Percentiles rank a stretch among this genome's conserved stretches.
Evolutionary conservation across 37 sponge, comb jelly and placozoan species (phyloP).

Genomic region (Chondrilla cf. caribensis): DNA sequence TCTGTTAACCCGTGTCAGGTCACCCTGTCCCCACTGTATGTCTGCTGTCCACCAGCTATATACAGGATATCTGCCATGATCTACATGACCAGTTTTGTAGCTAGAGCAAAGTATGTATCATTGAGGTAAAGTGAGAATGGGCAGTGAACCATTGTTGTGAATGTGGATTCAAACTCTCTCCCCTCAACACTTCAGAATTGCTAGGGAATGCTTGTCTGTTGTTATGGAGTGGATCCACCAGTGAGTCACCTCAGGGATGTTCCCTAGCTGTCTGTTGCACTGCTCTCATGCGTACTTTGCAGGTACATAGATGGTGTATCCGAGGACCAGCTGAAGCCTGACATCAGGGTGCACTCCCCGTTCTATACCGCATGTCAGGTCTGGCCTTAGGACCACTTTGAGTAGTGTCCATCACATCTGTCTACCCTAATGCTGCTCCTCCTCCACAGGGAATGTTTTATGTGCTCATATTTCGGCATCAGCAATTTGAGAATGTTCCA

Average conservation of each 20-base stretch:
- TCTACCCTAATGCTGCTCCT: neutral
- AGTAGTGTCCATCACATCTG: neutral
- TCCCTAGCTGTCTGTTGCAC: neutral
- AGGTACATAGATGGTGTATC: conserved; percentile 53
- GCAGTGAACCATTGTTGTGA: neutral
- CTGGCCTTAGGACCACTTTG: neutral
- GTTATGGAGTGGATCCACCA: conserved; percentile 55
- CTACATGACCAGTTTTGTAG: conserved; percentile 84
- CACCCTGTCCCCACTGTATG: too few species aligned
- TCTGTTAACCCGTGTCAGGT: neutral
- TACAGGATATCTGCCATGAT: conserved; percentile 46
- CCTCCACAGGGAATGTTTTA: conserved; percentile 63
- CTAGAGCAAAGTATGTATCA: conserved; percentile 78
- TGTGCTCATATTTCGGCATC: conserved; percentile 74
- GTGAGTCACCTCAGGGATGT: conserved; percentile 39
- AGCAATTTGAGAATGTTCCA: conserved; percentile 36
- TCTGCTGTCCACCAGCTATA: neutral
- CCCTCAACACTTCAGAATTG: conserved; percentile 48
- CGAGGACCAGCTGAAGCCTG: conserved; percentile 29
- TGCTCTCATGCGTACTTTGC: neutral
- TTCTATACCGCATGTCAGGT: conserved; percentile 78
- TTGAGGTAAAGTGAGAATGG: conserved; percentile 22
- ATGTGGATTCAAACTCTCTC: neutral
- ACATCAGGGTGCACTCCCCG: conserved; percentile 39
- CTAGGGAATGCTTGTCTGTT: conserved; percentile 42